phyloP scores from a whole-genome alignment of 1,140 invertebrate species.

The Neelides sp. region DNA sequence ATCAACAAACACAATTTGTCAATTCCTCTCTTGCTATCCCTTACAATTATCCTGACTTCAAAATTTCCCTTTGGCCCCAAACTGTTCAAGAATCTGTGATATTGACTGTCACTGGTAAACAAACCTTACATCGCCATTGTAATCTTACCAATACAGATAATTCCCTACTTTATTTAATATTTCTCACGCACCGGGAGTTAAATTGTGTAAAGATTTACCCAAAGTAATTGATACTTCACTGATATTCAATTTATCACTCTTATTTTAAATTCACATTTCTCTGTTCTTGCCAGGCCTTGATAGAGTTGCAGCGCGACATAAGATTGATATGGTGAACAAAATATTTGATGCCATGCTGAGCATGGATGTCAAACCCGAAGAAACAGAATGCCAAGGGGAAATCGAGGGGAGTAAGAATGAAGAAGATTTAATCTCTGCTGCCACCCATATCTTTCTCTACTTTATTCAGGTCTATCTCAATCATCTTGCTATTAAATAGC shows the following conservation, averaged over 20 bases:
- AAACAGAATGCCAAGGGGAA: conserved; percentile 6
- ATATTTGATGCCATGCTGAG: conserved; percentile 23
- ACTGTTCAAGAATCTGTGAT: conserved; percentile 21
- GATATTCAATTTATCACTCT: not conserved
- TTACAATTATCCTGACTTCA: conserved; percentile 15
- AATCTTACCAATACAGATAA: not conserved
- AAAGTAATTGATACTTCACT: not conserved
- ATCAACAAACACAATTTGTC: not conserved
- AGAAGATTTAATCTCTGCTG: conserved; percentile 20
- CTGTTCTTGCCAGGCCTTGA: conserved; percentile 16
- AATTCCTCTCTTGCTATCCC: not conserved
- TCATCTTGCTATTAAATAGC: not conserved
- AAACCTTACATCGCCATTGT: not conserved
- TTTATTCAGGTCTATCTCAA: conserved; percentile 20
- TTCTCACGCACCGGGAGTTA: not conserved
- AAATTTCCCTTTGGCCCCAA: conserved; percentile 24
- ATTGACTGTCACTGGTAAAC: conserved; percentile 13
- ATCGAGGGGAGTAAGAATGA: conserved; percentile 6
- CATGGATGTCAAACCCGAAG: not conserved
- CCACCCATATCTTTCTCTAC: conserved; percentile 27
- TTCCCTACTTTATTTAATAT: not conserved
- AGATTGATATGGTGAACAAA: conserved; percentile 25
- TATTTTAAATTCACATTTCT: not conserved
- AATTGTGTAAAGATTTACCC: not conserved
- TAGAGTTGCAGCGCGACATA: conserved; percentile 20